These are phyloP conservation scores for Amiota mariae DNA, from an alignment of 2,888 invertebrate genomes.

Conservation along the genomic window DNA sequence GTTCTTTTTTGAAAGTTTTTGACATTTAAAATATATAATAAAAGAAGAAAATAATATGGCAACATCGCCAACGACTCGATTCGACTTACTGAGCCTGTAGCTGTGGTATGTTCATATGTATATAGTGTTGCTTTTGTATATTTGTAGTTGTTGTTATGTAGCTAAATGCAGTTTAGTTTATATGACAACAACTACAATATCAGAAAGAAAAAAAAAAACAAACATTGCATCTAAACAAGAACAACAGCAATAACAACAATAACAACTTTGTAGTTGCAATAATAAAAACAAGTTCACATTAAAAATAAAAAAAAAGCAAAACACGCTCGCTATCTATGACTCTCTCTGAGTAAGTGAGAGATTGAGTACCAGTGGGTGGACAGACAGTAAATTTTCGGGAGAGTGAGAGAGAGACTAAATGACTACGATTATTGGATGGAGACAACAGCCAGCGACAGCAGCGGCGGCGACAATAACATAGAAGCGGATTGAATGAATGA, in stretches of 20 bases:
- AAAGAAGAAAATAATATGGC: constrained; percentile 4
- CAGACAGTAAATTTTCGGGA: too few relatives aligned
- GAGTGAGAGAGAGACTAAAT: neutral
- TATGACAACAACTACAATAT: constrained; percentile 26
- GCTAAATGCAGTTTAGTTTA: constrained; percentile 32
- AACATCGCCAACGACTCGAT: constrained; percentile 18
- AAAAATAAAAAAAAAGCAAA: constrained; percentile 10
- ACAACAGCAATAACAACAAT: constrained; percentile 41
- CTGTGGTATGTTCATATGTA: constrained; percentile 10
- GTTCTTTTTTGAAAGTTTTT: too few relatives aligned
- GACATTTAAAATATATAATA: too few relatives aligned
- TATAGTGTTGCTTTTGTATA: constrained; percentile 22
- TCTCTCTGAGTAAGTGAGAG: too few relatives aligned
- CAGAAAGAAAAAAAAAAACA: constrained; percentile 19
- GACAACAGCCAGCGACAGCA: constrained; percentile 23
- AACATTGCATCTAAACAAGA: constrained; percentile 39
- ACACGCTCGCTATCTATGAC: neutral
- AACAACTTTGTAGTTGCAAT: constrained; percentile 43
- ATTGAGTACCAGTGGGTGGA: too few relatives aligned
- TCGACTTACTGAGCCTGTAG: constrained; percentile 17
- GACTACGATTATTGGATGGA: constrained; percentile 13
- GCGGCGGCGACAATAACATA: constrained; percentile 57
- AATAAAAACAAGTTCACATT: constrained; percentile 43
- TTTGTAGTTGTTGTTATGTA: neutral
- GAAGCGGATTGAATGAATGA: constrained; percentile 36